These are phyloP conservation scores for Scaptomyza flava DNA, from an alignment of 2,888 invertebrate genomes.

Conservation along the genomic window DNA sequence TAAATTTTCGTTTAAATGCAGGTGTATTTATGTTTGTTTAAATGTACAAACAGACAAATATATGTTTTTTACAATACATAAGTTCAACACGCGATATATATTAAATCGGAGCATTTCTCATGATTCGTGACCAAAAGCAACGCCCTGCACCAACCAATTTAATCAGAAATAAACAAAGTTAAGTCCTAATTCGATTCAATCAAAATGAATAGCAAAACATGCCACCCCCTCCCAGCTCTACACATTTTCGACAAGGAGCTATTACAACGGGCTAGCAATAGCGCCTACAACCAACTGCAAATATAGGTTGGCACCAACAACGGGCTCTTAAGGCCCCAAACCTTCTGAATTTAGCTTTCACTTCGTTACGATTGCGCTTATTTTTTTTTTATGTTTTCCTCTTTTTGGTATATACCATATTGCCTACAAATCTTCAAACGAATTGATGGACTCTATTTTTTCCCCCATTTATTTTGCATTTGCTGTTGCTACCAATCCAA, in stretches of 20 bases:
- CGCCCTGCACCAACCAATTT: conserved; percentile 69
- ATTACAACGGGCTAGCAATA: conserved; percentile 23
- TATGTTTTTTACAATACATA: conserved; percentile 1
- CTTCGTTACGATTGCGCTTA: conserved; percentile 55
- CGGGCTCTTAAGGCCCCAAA: conserved; percentile 23
- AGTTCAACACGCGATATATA: conserved; percentile 52
- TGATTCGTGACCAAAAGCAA: conserved; percentile 58
- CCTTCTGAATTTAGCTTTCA: conserved; percentile 55
- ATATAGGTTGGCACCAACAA: conserved; percentile 62
- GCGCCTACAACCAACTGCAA: conserved; percentile 42
- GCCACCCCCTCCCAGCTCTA: background rate
- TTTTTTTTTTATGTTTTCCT: conserved; percentile 39
- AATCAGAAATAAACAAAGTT: conserved; percentile 78
- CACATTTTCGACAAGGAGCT: conserved; percentile 7
- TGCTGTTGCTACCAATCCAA: conserved; percentile 45
- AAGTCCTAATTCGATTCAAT: conserved; percentile 80
- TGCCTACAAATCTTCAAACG: conserved; percentile 53
- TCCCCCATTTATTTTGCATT: conserved; percentile 57
- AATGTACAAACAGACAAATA: background rate
- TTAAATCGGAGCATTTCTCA: conserved; percentile 29
- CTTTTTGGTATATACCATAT: conserved; percentile 31
- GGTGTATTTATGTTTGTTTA: background rate
- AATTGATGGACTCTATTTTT: conserved; percentile 50
- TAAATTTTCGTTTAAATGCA: background rate
- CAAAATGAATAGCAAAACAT: conserved; percentile 73